phyloP scores from a whole-genome alignment of 2,888 invertebrate species.

The Pyrocoelia pectoralis region DNA sequence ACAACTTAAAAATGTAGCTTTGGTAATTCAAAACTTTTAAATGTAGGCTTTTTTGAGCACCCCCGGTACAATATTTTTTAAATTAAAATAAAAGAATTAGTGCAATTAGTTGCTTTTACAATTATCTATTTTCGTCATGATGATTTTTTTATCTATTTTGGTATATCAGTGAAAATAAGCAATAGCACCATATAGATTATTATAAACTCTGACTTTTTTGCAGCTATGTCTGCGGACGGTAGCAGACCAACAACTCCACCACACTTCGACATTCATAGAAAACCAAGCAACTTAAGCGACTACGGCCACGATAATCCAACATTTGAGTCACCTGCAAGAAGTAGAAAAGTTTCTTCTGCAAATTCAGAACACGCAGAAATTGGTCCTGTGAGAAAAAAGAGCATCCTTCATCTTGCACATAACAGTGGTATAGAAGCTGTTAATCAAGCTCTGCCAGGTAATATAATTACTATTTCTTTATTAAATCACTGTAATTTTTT shows the following conservation, averaged over 20 bases:
- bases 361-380: constrained; percentile 65
- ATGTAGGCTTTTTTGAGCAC: too few relatives aligned
- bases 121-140: too few relatives aligned
- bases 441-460: constrained; percentile 15
- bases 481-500: background rate
- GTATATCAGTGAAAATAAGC: too few relatives aligned
- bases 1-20: too few relatives aligned
- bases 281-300: constrained; percentile 51
- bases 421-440: constrained; percentile 11
- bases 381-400: constrained; percentile 75
- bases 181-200: too few relatives aligned
- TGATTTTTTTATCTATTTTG: too few relatives aligned
- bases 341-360: constrained; percentile 55
- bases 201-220: too few relatives aligned
- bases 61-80: too few relatives aligned
- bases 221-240: constrained; percentile 39
- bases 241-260: constrained; percentile 65
- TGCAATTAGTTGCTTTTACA: too few relatives aligned
- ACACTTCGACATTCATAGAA: constrained; percentile 49
- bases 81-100: too few relatives aligned
- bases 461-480: background rate
- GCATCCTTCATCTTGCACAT: constrained; percentile 69
- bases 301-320: constrained; percentile 72
- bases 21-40: too few relatives aligned
- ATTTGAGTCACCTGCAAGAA: constrained; percentile 64